Evolutionary conservation across 2,797 vertebrate species (phyloP), one percentile per base, ranked within the genome.

Genomic region (Echeneis naucrates): DNA sequence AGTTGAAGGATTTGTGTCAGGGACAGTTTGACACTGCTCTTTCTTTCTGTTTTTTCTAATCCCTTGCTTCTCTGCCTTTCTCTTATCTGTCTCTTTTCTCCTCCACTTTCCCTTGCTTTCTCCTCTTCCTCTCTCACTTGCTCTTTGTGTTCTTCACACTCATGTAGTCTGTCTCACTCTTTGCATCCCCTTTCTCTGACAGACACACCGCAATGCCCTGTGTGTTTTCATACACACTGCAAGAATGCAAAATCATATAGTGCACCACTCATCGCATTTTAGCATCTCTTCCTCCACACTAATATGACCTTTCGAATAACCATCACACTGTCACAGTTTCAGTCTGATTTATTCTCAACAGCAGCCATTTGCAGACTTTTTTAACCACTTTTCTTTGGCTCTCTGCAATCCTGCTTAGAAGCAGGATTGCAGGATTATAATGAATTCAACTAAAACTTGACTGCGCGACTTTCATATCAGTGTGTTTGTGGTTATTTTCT

Each of bases 401-500:
- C 2, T 0, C 40, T 61, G 56, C 54, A 59, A 81, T 11, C 50
- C 38, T 32, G 26, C 68, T 26, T 12, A 66, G 35, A 81, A 63
- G 69, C 23, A 8, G 71, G n/a, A n/a, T n/a, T n/a, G n/a, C n/a
- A n/a, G n/a, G n/a, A n/a, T 62, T 74, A 44, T 53, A 71, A 69
- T 67, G 53, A 63, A 58, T 47, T 73, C 38, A 86, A 83, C 30
- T 65, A 38, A 23, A 72, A 68, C 30, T 72, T 35, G 10, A 67
- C 64, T 60, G 16, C 62, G 58, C 19, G 48, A 71, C 51, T 71
- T 77, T 77, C 73, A 77, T 81, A 84, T 87, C 61, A 64, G 52
- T 78, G 75, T 71, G 72, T 77, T 76, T 76, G 77, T 65, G 80
- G 83, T 82, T 78, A 81, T 81, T 87, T 85, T 87, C 52, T 48